Evolutionary conservation across 1,140 invertebrate species (phyloP).

Genomic region (Drosophila tsacasi): DNA sequence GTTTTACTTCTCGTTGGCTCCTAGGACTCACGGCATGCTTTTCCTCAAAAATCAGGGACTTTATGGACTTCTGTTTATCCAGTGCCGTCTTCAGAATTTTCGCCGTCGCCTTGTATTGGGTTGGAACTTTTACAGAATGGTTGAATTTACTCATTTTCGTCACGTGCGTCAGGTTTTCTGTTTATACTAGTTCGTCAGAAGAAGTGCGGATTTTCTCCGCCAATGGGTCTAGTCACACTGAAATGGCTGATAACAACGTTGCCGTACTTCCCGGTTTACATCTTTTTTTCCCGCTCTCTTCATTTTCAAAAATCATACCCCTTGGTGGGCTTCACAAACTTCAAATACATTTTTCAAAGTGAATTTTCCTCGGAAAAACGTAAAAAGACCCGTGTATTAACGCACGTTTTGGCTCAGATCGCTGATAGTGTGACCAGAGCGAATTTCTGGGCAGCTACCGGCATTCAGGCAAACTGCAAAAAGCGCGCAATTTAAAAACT

Average conservation of each 20-base stretch:
- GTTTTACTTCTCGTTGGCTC: not conserved
- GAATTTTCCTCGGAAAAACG: no score
- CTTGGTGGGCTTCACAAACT: not conserved
- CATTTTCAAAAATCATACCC: not conserved
- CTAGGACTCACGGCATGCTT: constrained; percentile 87
- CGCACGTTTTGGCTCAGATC: no score
- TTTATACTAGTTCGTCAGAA: not conserved
- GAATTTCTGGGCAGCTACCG: no score
- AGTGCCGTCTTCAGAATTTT: constrained; percentile 88
- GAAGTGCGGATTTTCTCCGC: not conserved
- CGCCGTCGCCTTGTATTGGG: constrained; percentile 88
- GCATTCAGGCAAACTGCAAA: no score
- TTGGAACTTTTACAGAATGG: constrained; percentile 91
- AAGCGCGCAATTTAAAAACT: no score
- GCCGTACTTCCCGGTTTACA: not conserved
- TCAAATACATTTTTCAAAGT: no score
- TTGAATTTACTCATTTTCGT: constrained; percentile 79
- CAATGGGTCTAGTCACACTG: not conserved
- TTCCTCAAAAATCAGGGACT: constrained; percentile 89
- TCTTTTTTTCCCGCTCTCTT: not conserved
- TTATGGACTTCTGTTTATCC: constrained; percentile 90
- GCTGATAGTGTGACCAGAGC: no score
- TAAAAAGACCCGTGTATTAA: no score
- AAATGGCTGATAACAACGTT: not conserved
- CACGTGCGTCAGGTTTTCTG: constrained; percentile 27